Base-by-base conservation (phyloP, 1,140 invertebrate species). In the Trichoplusia ni region DNA sequence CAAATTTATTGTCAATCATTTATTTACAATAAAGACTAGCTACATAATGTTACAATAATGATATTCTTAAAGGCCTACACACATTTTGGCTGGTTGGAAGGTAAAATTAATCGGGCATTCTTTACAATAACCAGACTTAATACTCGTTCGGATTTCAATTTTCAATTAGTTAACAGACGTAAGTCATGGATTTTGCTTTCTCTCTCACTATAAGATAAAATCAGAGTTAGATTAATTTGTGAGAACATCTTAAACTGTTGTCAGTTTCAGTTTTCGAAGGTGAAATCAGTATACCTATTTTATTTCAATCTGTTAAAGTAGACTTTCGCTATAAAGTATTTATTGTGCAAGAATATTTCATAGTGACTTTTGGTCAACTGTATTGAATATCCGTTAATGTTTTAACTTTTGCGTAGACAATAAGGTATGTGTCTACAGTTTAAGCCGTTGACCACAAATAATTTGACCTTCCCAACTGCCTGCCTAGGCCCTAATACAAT, bases 1-100 rank as follows among this genome's bases (percentile, higher is more conserved):
- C 74, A 84, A 86, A 84, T 88, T 84, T 87, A 87, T 87, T 86
- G 84, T 89, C 86, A 86, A 89, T 86, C 78, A 77, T n/a, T 81
- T 86, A 89, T 89, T 81, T 86, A 86, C 84, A 89, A 69, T 79
- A 81, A 84, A 79, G 69, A 72, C 60, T 80, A 83, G 33, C 63
- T 79, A 79, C 64, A 72, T 14, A 68, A 72, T 73, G 53, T 67
- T 72, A 69, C 42, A 64, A 44, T 69, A 77, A 37, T 71, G 67
- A 73, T 67, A 67, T 64, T 63, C 38, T 47, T 54, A 68, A 67
- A 71, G 47, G 60, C 27, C 8, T 68, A 49, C 38, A 16, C 25
- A 58, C 25, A 19, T n/a, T 16, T 14, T 29, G 5, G n/a, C 14
- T 4, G 9, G 16, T 19, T 58, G 6, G 5, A 35, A 11, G 35